Evolutionary conservation across 2,113 vertebrate genomes (phyloP).

Genomic region (Esox niger): DNA sequence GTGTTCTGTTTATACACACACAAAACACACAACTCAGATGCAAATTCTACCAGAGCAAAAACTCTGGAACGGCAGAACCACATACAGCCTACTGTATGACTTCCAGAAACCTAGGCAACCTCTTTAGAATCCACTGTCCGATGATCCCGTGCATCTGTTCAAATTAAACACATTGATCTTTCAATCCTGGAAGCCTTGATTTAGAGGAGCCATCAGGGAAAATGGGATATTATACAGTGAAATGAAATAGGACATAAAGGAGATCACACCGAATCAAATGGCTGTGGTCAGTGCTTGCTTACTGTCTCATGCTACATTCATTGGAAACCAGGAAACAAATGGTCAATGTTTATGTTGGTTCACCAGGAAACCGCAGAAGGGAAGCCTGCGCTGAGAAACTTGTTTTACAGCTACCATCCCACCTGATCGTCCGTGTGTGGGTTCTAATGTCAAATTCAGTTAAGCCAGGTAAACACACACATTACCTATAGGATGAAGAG

Average conservation of each 20-base stretch:
- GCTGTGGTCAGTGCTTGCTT: constrained; percentile 25
- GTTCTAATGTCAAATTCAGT: constrained; percentile 15
- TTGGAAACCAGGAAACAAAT: constrained; percentile 10
- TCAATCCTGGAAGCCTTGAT: too few relatives aligned
- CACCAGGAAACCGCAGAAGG: background rate
- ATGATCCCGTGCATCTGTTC: too few relatives aligned
- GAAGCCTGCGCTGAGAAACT: background rate
- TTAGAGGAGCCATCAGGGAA: too few relatives aligned
- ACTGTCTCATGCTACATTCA: background rate
- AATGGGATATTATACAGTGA: too few relatives aligned
- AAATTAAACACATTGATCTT: too few relatives aligned
- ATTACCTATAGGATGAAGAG: constrained; percentile 36
- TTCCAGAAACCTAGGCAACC: too few relatives aligned
- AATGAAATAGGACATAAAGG: constrained; percentile 38
- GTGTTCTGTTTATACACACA: too few relatives aligned
- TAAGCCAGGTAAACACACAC: constrained; percentile 35
- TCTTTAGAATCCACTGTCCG: too few relatives aligned
- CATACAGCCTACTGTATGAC: too few relatives aligned
- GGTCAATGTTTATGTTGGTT: constrained; percentile 32
- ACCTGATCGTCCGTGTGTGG: constrained; percentile 8
- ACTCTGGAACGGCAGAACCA: too few relatives aligned
- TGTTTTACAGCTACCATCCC: constrained; percentile 32
- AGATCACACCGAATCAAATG: constrained; percentile 26
- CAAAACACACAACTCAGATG: too few relatives aligned
- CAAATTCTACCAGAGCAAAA: too few relatives aligned